Evolutionary conservation across 2,113 vertebrate genomes (phyloP), one percentile per base, ranked within the genome.

Genomic region (Odontesthes bonariensis): DNA sequence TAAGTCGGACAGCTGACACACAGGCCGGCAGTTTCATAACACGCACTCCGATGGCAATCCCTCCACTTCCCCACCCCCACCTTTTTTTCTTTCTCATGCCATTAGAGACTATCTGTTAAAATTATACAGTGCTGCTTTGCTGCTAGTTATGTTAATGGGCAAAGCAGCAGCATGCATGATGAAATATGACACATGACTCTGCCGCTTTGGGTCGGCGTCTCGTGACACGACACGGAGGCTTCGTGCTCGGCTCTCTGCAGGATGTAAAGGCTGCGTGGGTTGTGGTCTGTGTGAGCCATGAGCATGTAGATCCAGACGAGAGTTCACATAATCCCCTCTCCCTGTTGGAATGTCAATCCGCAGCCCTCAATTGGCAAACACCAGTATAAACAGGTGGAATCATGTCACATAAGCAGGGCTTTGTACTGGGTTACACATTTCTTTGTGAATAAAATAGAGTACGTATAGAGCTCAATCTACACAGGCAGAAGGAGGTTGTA

Each of bases 351-450:
- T 86, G 88, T 72, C 32, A 20, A 8, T 77, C 64, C 44, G 47
- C 35, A 32, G 33, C 49, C 56, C 40, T 54, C 38, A 2, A 73
- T 69, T 17, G 61, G 72, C 73, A 38, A 71, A 58, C 69, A 11
- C 46, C 64, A 74, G 79, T 19, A 71, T 66, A 32, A 81, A 85
- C 89, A 79, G 86, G 87, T 90, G 84, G 69, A 85, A 69, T 72
- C 69, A 83, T 64, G 22, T 77, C 74, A 46, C 52, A 51, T 59
- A 38, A 63, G 55, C 6, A 2, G 35, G 51, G 23, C 68, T 86
- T 75, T 79, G 68, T 85, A 32, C 57, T 11, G 49, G 6, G 19
- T 68, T 49, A 17, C 46, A 8, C 17, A 8, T n/a, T 23, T 31
- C 66, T 65, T n/a, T 10, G 12, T 44, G 52, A 42, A 27, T 47